Base-by-base conservation (phyloP, 2,888 invertebrate species). In the Brachypalpus laphriformis region DNA sequence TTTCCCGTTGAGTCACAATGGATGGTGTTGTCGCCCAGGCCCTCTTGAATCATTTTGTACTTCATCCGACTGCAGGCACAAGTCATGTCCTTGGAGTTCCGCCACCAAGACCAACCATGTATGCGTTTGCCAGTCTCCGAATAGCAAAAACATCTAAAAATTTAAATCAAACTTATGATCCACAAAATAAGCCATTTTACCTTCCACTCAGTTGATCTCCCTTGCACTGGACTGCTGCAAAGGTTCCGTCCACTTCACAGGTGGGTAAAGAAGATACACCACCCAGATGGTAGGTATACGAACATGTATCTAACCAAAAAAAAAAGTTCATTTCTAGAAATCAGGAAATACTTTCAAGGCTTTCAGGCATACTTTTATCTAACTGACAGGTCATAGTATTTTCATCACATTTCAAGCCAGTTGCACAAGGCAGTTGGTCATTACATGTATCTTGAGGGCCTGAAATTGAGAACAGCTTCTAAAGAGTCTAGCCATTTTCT, bases 1-100 rank as follows among this genome's bases (percentile, higher is more conserved):
- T 95, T 95, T 18, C 96, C 96, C 88, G 93, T 92, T 42, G 92
- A 88, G 57, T 94, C 93, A 89, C 96, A 96, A 89, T 95, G 96
- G 16, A 95, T 91, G 3, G 94, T 93, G 3, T 94, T 93, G 54
- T 93, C 92, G 3, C 88, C 90, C 31, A 93, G 91, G 16, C 88
- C 90, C 0, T 68, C 40, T 45, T 91, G 91, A n/a, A 74, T 74
- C 74, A 95, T 88, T 87, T 94, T 93, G 20, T 93, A 91, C 89
- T 94, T 93, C 82, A 92, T 92, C 70, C 94, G 92, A 89, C 95
- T 95, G 89, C 95, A 95, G 56, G 94, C 95, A 47, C 88, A 89
- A 7, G 88, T 94, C 95, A 95, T 95, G 70, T 94, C 93, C 68
- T 91, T 91, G 3, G 94, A 93, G 71, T 94, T 91, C 37, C 90